Evolutionary conservation across 2,113 vertebrate genomes (phyloP).

Genomic region (Numenius arquata): DNA sequence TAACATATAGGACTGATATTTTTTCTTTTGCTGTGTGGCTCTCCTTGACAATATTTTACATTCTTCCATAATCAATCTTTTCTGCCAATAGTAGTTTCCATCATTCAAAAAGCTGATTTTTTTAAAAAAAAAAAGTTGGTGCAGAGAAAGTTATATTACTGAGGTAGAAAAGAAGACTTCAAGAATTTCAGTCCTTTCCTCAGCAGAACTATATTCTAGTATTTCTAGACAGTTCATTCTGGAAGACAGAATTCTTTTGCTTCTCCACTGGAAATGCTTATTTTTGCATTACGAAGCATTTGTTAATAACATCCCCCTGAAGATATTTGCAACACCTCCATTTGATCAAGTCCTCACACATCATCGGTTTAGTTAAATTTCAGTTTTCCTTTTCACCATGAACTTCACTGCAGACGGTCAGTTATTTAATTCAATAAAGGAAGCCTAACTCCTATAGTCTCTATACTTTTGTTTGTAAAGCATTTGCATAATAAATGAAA

Average conservation of each 20-base stretch:
- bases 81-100: neutral
- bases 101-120: neutral
- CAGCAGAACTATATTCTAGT: neutral
- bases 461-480: slow-evolving; percentile 51
- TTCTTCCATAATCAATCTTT: neutral
- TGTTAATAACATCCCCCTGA: neutral
- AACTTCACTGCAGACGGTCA: neutral
- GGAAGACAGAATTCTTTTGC: neutral
- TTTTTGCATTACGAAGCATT: neutral
- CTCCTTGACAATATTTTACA: neutral
- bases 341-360: neutral
- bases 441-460: neutral
- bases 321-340: neutral
- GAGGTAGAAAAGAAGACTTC: neutral
- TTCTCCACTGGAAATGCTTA: neutral
- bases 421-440: slow-evolving; percentile 44
- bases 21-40: neutral
- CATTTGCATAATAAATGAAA: slow-evolving; percentile 64
- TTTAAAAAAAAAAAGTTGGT: neutral
- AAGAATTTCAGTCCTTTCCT: neutral
- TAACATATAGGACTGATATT: neutral
- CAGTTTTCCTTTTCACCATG: neutral
- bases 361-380: slow-evolving; percentile 11
- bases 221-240: neutral
- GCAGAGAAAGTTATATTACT: neutral